Evolutionary conservation across 1,140 invertebrate species (phyloP).

Genomic region (Lucilia sericata): DNA sequence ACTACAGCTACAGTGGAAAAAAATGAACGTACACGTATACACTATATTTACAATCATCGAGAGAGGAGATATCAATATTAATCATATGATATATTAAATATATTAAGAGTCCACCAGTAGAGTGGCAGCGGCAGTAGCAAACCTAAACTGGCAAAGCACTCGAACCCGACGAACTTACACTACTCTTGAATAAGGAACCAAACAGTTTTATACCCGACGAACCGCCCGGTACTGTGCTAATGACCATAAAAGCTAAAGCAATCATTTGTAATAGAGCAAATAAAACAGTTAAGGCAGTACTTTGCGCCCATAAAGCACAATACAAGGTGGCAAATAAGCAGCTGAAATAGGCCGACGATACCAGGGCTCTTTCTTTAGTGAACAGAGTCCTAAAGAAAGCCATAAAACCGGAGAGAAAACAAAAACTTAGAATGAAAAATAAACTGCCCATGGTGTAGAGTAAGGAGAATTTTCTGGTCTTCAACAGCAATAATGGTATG

Average conservation of each 20-base stretch:
- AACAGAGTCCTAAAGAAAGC: slow-evolving; percentile 92
- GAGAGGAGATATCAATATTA: background rate
- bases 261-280: slow-evolving; percentile 89
- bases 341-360: slow-evolving; percentile 84
- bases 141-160: slow-evolving; percentile 80
- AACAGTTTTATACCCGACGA: slow-evolving; percentile 91
- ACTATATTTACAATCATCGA: slow-evolving; percentile 13
- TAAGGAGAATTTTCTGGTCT: slow-evolving; percentile 94
- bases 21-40: background rate
- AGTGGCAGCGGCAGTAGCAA: background rate
- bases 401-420: slow-evolving; percentile 90
- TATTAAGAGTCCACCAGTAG: background rate
- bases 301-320: slow-evolving; percentile 88
- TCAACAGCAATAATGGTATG: slow-evolving; percentile 87
- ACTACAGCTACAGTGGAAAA: background rate
- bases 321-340: slow-evolving; percentile 90
- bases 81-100: background rate
- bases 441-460: slow-evolving; percentile 93
- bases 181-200: slow-evolving; percentile 85
- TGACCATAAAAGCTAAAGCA: slow-evolving; percentile 88
- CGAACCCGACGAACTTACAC: slow-evolving; percentile 70
- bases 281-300: slow-evolving; percentile 87
- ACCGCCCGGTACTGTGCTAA: slow-evolving; percentile 93
- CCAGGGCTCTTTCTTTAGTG: slow-evolving; percentile 81
- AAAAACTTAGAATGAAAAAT: slow-evolving; percentile 90